Evolutionary conservation across 2,797 vertebrate species (phyloP).

Genomic region (Cyclura pinguis): DNA sequence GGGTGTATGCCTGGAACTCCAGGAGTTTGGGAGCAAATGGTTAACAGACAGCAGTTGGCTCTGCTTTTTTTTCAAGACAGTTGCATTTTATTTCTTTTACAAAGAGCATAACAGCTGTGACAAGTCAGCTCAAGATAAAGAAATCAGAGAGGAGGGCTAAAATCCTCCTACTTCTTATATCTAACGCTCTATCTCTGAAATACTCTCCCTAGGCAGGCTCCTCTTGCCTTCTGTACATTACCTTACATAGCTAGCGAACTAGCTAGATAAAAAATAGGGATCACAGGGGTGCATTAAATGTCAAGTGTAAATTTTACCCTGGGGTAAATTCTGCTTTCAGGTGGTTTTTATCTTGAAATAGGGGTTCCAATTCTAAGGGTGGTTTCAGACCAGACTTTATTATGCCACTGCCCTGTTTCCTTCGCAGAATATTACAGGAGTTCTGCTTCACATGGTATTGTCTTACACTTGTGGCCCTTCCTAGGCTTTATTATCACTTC

Average conservation of each 20-base stretch:
- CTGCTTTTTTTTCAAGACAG: neutral
- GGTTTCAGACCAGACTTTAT: too few relatives aligned
- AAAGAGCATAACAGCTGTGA: constrained; percentile 16
- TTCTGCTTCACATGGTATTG: too few relatives aligned
- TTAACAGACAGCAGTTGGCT: constrained; percentile 39
- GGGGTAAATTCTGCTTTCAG: neutral
- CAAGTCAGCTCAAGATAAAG: neutral
- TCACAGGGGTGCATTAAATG: too few relatives aligned
- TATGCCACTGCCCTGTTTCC: too few relatives aligned
- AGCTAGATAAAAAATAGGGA: too few relatives aligned
- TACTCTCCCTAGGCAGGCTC: neutral
- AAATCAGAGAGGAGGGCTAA: neutral
- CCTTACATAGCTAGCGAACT: neutral
- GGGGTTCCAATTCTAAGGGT: neutral
- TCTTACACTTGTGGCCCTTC: too few relatives aligned
- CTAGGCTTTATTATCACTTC: too few relatives aligned
- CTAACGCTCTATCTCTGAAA: neutral
- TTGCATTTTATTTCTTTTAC: constrained; percentile 1
- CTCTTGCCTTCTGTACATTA: neutral
- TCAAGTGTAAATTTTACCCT: too few relatives aligned
- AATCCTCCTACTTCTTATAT: neutral
- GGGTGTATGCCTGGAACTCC: neutral
- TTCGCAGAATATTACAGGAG: too few relatives aligned
- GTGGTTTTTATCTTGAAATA: neutral
- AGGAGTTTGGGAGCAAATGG: constrained; percentile 36